phyloP scores from a whole-genome alignment of 2,888 invertebrate genomes.

The Drymonia ruficornis region DNA sequence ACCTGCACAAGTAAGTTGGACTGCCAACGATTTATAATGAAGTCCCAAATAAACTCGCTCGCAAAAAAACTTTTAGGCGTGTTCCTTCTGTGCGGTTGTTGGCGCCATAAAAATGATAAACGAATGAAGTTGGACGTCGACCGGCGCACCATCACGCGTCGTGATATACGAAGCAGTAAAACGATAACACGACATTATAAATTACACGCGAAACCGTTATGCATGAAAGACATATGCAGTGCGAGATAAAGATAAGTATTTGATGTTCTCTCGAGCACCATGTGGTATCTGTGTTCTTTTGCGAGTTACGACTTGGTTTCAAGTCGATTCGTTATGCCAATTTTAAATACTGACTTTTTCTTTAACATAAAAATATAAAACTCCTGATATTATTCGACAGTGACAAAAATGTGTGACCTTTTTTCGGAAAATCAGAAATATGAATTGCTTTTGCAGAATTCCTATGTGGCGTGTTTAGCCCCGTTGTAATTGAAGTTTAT shows the following conservation, averaged over 20 bases:
- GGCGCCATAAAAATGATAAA: conserved; percentile 44
- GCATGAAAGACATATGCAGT: conserved; percentile 29
- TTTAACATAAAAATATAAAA: too few relatives aligned
- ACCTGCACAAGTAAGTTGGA: too few relatives aligned
- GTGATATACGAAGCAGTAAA: conserved; percentile 34
- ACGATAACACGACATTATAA: conserved; percentile 40
- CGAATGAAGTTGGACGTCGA: conserved; percentile 31
- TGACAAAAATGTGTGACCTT: too few relatives aligned
- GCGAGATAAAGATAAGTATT: conserved; percentile 33
- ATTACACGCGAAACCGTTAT: conserved; percentile 34
- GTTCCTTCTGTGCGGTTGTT: conserved; percentile 23
- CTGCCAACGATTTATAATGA: background rate
- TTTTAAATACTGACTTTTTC: too few relatives aligned
- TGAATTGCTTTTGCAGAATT: too few relatives aligned
- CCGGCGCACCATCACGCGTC: conserved; percentile 29
- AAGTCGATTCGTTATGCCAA: background rate
- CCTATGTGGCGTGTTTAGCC: too few relatives aligned
- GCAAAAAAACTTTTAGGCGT: conserved; percentile 24
- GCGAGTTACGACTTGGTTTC: background rate
- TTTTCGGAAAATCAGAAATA: too few relatives aligned
- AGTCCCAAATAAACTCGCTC: conserved; percentile 12
- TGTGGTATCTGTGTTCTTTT: background rate
- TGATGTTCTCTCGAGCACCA: conserved; percentile 13
- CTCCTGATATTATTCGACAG: too few relatives aligned
- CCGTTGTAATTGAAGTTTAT: too few relatives aligned